Base-by-base conservation (phyloP, 2,797 vertebrate genomes). In the Anomalospiza imberbis region DNA sequence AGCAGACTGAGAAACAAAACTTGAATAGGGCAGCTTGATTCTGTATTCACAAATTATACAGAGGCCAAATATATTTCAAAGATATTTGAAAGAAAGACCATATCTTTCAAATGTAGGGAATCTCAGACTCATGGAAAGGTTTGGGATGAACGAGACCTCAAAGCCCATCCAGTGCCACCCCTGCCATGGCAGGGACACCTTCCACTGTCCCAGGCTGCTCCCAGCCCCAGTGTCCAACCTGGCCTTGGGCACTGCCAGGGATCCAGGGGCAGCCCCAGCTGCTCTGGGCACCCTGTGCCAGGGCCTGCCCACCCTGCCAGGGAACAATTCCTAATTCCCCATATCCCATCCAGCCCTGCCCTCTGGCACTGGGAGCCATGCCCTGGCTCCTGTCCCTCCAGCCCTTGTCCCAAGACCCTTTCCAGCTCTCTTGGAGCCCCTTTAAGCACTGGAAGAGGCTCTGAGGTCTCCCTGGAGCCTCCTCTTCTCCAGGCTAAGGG, bases 81-180 rank as follows among this genome's bases (percentile, higher is more conserved):
- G 3, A 4, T 40, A 11, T 20, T 40, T 6, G 9, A 61, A 31
- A 31, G 13, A 40, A 31, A 42, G 19, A 42, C 28, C 13, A 42
- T 60, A 13, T 21, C 20, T 65, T 45, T 74, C 22, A 60, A 1
- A 45, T 72, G 12, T 74, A 20, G 19, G 18, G 29, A 51, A 48
- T 53, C 60, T 32, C 8, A 53, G 58, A 53, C 10, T 36, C 31
- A 22, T 47, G 4, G 25, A 25, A 62, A 25, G 9, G 9, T 62
- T 88, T 55, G 26, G 16, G 31, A 55, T 63, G 24, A 10, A 32
- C 0, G 2, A 26, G 22, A 28, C 34, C 11, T 29, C 21, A 48
- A 54, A 58, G 10, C 2, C 1, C 15, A 47, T 28, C 10, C 5
- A 2, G 1, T 11, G 0, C 10, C 19, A 51, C 11, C 17, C 38